Evolutionary conservation across 1,140 invertebrate species (phyloP), one percentile per base, ranked within the genome.

Genomic region (Lerema accius): DNA sequence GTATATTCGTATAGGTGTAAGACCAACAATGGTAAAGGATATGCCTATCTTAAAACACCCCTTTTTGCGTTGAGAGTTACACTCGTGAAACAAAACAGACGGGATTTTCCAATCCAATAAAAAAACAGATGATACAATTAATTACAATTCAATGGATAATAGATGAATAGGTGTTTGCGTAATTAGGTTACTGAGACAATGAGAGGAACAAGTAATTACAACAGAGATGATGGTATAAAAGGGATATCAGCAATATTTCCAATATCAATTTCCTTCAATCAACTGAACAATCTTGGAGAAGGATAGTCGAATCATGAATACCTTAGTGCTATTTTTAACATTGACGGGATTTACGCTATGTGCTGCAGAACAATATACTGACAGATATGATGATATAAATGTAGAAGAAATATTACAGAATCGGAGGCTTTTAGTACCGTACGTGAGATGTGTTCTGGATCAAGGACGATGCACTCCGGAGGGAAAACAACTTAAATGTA

Each of bases 361-460:
- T 17, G 86, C 48, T 0, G 76, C 70, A 3, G 69, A 83, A 37
- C 92, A 91, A 67, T 96, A 96, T 74, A 95, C 94, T 0, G 93
- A 92, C 3, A 94, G 94, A 82, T 96, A 93, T 68, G 95, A 96
- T 72, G 93, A 94, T 68, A 87, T 96, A n/a, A 91, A 96, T 74
- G 39, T 96, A 17, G 93, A 96, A 39, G 92, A 94, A 63, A 94
- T 96, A 56, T 75, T 96, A 0, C 80, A 84, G 0, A 96, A 93
- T 43, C 93, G 95, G 3, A 91, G 95, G 56, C 79, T 96, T n/a
- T 84, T 96, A 6, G 89, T 81, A 4, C 93, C 93, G 56, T 96
- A 96, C 65, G 82, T 93, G 7, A 93, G 95, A 49, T 96, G 95
- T 73, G 70, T 95, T 1, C 58, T 94, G 69, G 91, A 92, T 5